Percentiles rank a stretch among this genome's conserved stretches.
These are phyloP conservation scores for Fissipunctia ypsillon DNA, from an alignment of 2,888 invertebrate genomes.

Conservation along the genomic window DNA sequence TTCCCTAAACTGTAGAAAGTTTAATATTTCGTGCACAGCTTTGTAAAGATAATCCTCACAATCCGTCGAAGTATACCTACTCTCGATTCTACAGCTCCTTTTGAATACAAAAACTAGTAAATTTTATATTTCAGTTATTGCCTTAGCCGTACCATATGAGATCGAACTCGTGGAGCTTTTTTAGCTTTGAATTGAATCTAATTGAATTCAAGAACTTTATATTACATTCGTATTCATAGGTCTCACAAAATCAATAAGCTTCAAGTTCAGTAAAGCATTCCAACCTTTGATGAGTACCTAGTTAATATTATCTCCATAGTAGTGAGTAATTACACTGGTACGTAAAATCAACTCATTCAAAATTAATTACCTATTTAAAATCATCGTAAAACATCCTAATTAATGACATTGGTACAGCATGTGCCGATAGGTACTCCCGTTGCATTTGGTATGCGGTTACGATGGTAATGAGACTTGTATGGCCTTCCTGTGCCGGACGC, in stretches of 20 bases:
- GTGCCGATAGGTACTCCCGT: conserved; percentile 56
- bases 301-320: background rate
- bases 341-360: conserved; percentile 2
- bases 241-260: conserved; percentile 6
- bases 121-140: conserved; percentile 67
- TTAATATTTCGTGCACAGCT: conserved; percentile 69
- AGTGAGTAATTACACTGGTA: background rate
- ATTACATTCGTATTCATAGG: conserved; percentile 15
- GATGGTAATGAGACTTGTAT: conserved; percentile 80
- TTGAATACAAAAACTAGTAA: conserved; percentile 50
- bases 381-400: conserved; percentile 22
- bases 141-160: conserved; percentile 46
- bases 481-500: conserved; percentile 71
- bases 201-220: conserved; percentile 38
- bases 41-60: conserved; percentile 68
- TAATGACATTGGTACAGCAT: conserved; percentile 44
- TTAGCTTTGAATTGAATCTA: conserved; percentile 50
- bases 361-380: conserved; percentile 12
- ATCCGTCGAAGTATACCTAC: conserved; percentile 56
- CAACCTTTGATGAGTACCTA: background rate
- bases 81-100: conserved; percentile 44
- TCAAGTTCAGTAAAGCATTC: background rate
- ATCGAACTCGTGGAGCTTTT: conserved; percentile 33
- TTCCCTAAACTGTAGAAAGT: conserved; percentile 64
- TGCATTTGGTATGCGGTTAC: conserved; percentile 72